These are phyloP conservation scores for Hippasteria phrygiana DNA, from an alignment of 53 echinoderm and acorn worm species.

Conservation along the genomic window DNA sequence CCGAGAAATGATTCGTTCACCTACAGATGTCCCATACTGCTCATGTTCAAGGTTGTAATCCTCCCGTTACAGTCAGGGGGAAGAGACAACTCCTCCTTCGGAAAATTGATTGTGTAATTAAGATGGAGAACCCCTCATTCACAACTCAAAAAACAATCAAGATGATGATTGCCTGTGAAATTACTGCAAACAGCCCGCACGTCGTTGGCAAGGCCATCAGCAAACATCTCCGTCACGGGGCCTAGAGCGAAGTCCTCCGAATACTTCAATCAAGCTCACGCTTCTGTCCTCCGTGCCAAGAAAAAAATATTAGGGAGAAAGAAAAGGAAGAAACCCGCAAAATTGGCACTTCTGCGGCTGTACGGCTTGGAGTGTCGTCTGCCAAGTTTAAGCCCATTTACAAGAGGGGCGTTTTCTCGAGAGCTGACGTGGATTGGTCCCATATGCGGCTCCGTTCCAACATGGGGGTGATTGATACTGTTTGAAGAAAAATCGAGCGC, in stretches of 20 bases:
- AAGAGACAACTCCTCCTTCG: not conserved
- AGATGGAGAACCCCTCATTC: constrained; percentile 40
- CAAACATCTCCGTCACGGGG: constrained; percentile 34
- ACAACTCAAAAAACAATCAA: constrained; percentile 44
- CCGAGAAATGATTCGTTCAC: no score
- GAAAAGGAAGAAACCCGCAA: not conserved
- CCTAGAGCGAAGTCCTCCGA: not conserved
- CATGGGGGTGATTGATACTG: constrained; percentile 36
- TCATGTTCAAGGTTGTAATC: no score
- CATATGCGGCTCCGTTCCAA: constrained; percentile 2
- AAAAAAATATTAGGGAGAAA: no score
- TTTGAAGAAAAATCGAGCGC: constrained; percentile 24
- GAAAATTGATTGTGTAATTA: constrained; percentile 62
- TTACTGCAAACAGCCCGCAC: constrained; percentile 44
- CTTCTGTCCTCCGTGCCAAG: not conserved
- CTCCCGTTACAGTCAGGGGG: no score
- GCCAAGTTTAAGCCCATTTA: constrained; percentile 4
- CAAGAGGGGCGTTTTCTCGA: constrained; percentile 2
- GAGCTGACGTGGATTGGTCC: not conserved
- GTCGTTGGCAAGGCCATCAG: constrained; percentile 8
- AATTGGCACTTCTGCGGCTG: constrained; percentile 26
- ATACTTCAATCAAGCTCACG: constrained; percentile 49
- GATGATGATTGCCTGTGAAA: constrained; percentile 38
- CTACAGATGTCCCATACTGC: no score
- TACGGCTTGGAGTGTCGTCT: constrained; percentile 6